Base-by-base conservation (phyloP, 2,888 invertebrate genomes). In the Macrosiphum euphorbiae region DNA sequence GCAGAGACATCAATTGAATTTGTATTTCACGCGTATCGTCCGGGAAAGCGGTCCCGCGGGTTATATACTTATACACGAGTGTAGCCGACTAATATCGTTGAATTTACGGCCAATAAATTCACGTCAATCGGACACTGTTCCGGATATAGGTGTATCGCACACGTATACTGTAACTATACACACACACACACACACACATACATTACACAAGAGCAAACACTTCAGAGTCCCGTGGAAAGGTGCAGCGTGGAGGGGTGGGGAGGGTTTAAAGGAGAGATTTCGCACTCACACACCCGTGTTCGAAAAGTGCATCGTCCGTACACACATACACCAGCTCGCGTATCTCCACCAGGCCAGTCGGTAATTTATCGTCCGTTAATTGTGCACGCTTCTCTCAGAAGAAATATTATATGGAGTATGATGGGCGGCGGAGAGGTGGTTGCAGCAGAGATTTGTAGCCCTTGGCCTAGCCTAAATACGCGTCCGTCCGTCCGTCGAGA, bases 51-150 rank as follows among this genome's bases (percentile, higher is more conserved):
- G 28, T 78, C n/a, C 88, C 55, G 55, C 55, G 55, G 55, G 52
- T 88, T 88, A 55, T 50, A 50, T 87, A 52, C 16, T 28, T 50
- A 87, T 7, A 8, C 50, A 78, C 7, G 44, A 28, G 13, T 35
- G 41, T 28, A 41, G 52, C 84, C 58, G 26, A 58, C 90, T 35
- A 86, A 94, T 90, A 90, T 94, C 61, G 90, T 90, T 94, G 52
- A 86, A 94, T 94, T 94, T 94, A 94, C 90, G 86, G 78, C 85
- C 94, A 41, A 94, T 94, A 94, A 94, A 94, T 94, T 61, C 86
- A 85, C 93, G 93, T 94, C 93, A 52, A 89, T 93, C 89, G 89
- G 61, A 50, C 47, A 50, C 67, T 28, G 90, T 78, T 52, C 52
- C 47, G 89, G 2, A 55, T 55, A 78, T 78, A 78, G 78, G 78